phyloP scores from a whole-genome alignment of 92 coral and sea anemone genomes.

The Chrysogorgia sp. region DNA sequence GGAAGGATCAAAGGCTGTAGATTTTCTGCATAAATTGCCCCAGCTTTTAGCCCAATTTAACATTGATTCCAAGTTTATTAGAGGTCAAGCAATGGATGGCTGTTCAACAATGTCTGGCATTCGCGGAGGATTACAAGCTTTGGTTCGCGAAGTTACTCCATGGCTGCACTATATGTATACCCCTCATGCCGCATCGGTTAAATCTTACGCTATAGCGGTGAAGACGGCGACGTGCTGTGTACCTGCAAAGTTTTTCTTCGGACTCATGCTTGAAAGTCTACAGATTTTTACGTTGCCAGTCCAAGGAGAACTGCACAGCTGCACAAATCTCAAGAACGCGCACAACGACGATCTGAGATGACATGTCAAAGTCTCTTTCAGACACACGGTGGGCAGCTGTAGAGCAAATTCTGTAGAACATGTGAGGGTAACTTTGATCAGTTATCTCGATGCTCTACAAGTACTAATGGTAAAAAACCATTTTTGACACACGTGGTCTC shows the following conservation, averaged over 20 bases:
- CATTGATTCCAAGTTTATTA: neutral
- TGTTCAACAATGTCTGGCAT: slow-evolving; percentile 12
- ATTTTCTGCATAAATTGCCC: slow-evolving; percentile 14
- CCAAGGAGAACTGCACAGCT: slow-evolving; percentile 10
- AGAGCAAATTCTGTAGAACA: slow-evolving; percentile 15
- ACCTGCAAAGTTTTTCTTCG: neutral
- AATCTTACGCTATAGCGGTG: too few relatives aligned
- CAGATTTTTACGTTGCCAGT: slow-evolving; percentile 2
- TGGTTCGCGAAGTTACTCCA: slow-evolving; percentile 1
- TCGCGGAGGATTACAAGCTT: slow-evolving; percentile 15
- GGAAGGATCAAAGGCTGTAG: slow-evolving; percentile 6
- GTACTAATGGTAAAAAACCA: neutral
- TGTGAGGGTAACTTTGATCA: neutral
- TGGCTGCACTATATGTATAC: neutral
- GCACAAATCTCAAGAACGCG: neutral
- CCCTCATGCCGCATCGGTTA: too few relatives aligned
- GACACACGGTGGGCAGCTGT: neutral
- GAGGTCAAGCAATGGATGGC: slow-evolving; percentile 8
- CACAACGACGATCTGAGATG: slow-evolving; percentile 1
- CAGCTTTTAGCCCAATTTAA: neutral
- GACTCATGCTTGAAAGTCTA: neutral
- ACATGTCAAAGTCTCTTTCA: slow-evolving; percentile 15
- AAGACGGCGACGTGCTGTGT: neutral
- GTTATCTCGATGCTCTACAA: slow-evolving; percentile 1
- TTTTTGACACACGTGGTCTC: neutral